Percentiles rank a stretch among this genome's conserved stretches.
These are phyloP conservation scores for Delphinus delphis DNA, from an alignment of 2,113 vertebrate species.

Conservation along the genomic window DNA sequence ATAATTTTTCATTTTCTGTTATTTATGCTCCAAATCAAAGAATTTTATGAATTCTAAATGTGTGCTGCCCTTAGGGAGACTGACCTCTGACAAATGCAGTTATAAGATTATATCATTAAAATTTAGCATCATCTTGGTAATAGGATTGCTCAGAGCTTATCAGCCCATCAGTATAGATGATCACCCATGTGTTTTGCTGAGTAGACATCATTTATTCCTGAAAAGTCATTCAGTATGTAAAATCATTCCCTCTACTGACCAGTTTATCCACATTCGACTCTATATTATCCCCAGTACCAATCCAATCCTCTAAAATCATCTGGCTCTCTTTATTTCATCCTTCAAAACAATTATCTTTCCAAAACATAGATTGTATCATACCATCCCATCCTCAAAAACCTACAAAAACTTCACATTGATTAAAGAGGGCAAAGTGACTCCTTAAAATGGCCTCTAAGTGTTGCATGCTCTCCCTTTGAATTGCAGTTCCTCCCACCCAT, in stretches of 20 bases:
- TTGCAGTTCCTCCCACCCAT: not conserved
- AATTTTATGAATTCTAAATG: not conserved
- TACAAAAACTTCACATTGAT: not conserved
- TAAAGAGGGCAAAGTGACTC: not conserved
- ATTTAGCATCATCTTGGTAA: not conserved
- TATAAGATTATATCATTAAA: not conserved
- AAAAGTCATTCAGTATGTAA: not conserved
- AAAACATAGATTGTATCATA: not conserved
- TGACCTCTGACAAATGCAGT: not conserved
- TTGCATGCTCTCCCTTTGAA: accelerated
- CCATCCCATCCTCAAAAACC: not conserved
- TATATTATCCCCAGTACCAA: not conserved
- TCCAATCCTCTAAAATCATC: not conserved
- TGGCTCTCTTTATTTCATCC: not conserved
- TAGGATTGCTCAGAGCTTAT: not conserved
- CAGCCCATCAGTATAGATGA: not conserved
- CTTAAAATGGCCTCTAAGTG: not conserved
- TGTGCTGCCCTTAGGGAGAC: not conserved
- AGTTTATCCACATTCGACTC: not conserved
- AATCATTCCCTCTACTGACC: not conserved
- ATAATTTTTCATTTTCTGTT: not conserved
- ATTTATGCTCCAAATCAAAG: not conserved
- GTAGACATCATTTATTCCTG: not conserved
- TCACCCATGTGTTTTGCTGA: not conserved
- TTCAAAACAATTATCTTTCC: not conserved